Percentiles rank a stretch among this genome's conserved stretches.
These are phyloP conservation scores for Cepaea hortensis DNA, from an alignment of 2,888 invertebrate genomes.

Conservation along the genomic window DNA sequence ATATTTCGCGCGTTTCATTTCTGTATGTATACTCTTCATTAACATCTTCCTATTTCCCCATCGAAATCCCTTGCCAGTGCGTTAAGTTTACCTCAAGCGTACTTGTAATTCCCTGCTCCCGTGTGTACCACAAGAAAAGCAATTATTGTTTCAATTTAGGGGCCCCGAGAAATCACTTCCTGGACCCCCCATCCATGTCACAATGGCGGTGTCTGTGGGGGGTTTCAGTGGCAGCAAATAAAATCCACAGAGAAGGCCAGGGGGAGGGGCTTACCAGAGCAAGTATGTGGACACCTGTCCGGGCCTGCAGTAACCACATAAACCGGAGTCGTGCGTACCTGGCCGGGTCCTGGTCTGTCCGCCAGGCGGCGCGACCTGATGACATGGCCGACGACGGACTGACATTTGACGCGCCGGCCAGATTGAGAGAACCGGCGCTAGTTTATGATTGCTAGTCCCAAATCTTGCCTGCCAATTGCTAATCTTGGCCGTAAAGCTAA, in stretches of 20 bases:
- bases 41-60: too few relatives aligned
- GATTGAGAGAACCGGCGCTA: slow-evolving; percentile 7
- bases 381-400: slow-evolving; percentile 30
- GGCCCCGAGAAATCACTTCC: too few relatives aligned
- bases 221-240: background rate
- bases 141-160: too few relatives aligned
- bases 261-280: slow-evolving; percentile 15
- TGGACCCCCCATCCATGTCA: too few relatives aligned
- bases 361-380: slow-evolving; percentile 39
- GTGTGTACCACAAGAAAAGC: too few relatives aligned
- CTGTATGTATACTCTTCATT: too few relatives aligned
- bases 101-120: too few relatives aligned
- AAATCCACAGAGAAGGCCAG: too few relatives aligned
- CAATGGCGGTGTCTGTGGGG: too few relatives aligned
- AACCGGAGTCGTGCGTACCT: slow-evolving; percentile 11
- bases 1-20: too few relatives aligned
- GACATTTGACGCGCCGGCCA: slow-evolving; percentile 37
- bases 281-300: slow-evolving; percentile 1
- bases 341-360: slow-evolving; percentile 8
- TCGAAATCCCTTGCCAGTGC: too few relatives aligned
- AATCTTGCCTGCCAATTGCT: slow-evolving; percentile 6
- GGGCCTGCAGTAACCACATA: background rate
- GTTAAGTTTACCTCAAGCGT: too few relatives aligned
- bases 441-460: slow-evolving; percentile 18
- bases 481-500: slow-evolving; percentile 6